Percentiles rank a stretch among this genome's conserved stretches.
Evolutionary conservation across 2,888 invertebrate species (phyloP).

Genomic region (Altica lythri): DNA sequence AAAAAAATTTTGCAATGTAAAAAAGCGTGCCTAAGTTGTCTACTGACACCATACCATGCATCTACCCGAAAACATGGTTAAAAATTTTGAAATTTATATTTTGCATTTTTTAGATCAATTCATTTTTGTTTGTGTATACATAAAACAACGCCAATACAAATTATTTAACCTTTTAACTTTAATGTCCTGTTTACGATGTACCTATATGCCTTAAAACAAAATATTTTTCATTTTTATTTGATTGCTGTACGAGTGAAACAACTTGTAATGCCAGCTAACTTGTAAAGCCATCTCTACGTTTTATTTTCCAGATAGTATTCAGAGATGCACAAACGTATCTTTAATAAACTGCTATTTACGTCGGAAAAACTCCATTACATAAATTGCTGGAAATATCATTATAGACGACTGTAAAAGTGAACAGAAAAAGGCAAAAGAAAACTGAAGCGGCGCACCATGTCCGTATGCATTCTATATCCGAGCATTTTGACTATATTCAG

Average conservation of each 20-base stretch:
- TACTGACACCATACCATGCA: no score
- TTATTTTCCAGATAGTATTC: slow-evolving; percentile 1
- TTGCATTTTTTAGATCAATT: no score
- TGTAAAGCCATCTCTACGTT: slow-evolving; percentile 5
- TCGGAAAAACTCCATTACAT: slow-evolving; percentile 21
- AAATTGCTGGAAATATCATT: slow-evolving; percentile 18
- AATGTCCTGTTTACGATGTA: no score
- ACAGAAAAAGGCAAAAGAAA: neutral
- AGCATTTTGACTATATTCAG: neutral
- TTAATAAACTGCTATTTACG: slow-evolving; percentile 17
- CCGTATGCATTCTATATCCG: slow-evolving; percentile 4
- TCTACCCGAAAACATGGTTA: no score
- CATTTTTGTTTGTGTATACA: no score
- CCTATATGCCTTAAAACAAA: no score
- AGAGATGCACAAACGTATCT: slow-evolving; percentile 10
- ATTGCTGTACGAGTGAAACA: slow-evolving; percentile 10
- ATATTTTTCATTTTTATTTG: slow-evolving; percentile 6
- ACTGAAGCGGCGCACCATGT: slow-evolving; percentile 1
- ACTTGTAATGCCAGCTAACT: slow-evolving; percentile 17
- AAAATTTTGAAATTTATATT: no score
- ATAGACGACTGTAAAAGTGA: slow-evolving; percentile 6
- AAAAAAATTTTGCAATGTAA: no score
- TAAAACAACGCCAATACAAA: no score
- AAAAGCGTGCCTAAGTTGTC: no score
- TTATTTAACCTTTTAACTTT: no score